Base-by-base conservation (phyloP, 2,888 invertebrate species). In the Latrodectus elegans region DNA sequence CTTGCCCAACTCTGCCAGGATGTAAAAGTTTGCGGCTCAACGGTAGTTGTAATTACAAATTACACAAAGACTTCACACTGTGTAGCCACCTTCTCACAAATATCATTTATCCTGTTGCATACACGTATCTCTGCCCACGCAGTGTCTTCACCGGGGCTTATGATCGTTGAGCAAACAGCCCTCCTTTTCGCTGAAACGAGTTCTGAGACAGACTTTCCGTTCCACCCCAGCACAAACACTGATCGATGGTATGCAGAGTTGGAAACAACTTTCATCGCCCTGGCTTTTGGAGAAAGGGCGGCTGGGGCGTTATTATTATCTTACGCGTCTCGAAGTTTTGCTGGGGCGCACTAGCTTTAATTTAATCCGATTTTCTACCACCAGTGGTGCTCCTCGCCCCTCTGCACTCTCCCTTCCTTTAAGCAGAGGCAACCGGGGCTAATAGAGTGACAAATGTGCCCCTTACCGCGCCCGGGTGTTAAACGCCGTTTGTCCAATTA, bases 401-500 rank as follows among this genome's bases (percentile, higher is more conserved):
- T 9, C 12, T 53, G 12, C 51, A 9, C 53, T 53, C 52, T 53
- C 26, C 73, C 26, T 53, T 52, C 53, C 52, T 15, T 52, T 14
- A 9, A 70, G 70, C 12, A 71, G 71, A 17, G 49, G 73, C 9
- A 22, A 22, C 17, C 26, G 10, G 26, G 64, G 75, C 51, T 64
- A 75, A 75, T 75, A 75, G 60, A 75, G 75, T 75, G 75, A 75
- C 75, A 75, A 75, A 75, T 75, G 75, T 65, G 65, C 65, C 51
- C 64, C 64, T 22, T 26, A 75, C 75, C 75, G 17, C 38, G 67
- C 52, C 49, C 26, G 49, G 77, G 65, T 77, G 77, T 77, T 77
- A 77, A 77, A 77, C 77, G 77, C 77, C 52, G 77, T 67, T 77
- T 77, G 77, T 77, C 67, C 77, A 77, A 68, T 77, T 77, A 77